These are phyloP conservation scores for Emys orbicularis DNA, from an alignment of 2,797 vertebrate species.

Conservation along the genomic window DNA sequence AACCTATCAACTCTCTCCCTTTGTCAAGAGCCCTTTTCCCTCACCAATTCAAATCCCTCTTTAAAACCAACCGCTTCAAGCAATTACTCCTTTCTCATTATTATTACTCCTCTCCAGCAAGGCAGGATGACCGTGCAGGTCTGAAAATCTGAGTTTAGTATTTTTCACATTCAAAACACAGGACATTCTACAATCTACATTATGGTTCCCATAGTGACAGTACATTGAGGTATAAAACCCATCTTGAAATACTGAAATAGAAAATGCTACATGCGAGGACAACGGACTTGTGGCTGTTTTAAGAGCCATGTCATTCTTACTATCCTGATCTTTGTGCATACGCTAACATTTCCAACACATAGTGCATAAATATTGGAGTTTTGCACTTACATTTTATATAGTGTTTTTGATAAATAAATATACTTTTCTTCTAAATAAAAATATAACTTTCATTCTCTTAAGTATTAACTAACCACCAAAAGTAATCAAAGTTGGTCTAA, in stretches of 20 bases:
- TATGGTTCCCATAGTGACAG: neutral
- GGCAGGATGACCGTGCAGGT: neutral
- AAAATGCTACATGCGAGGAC: neutral
- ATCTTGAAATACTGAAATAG: neutral
- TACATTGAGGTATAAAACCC: neutral
- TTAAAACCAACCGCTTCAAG: neutral
- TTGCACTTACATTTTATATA: neutral
- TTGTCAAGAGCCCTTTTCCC: neutral
- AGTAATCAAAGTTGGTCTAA: neutral
- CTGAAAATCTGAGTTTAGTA: neutral
- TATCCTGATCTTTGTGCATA: neutral
- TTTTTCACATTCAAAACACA: neutral
- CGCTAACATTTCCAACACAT: neutral
- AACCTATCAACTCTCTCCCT: neutral
- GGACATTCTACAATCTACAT: neutral
- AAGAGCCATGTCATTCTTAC: neutral
- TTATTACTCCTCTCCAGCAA: neutral
- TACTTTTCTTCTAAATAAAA: neutral
- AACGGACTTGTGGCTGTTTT: neutral
- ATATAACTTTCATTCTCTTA: neutral
- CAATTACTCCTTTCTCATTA: neutral
- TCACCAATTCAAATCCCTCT: neutral
- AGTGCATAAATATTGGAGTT: neutral
- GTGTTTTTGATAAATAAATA: neutral
- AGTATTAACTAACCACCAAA: neutral